These are phyloP conservation scores for Sciurus carolinensis DNA, from an alignment of 2,797 vertebrate species.

Conservation along the genomic window DNA sequence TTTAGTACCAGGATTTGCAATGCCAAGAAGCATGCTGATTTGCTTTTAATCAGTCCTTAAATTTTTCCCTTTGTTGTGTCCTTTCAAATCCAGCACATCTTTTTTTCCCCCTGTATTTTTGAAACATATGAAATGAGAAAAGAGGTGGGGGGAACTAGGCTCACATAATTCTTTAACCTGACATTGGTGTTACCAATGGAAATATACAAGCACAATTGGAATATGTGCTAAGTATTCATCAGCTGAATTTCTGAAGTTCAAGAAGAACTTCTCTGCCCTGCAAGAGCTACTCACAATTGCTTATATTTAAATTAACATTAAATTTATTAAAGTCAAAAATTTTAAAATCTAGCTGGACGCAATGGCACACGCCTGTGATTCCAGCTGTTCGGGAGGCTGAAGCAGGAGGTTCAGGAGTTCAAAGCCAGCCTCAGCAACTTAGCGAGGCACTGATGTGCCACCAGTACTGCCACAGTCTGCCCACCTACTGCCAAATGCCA, in stretches of 20 bases:
- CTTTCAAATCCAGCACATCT: background rate
- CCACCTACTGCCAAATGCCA: too few species aligned
- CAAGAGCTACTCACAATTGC: background rate
- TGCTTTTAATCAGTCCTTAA: background rate
- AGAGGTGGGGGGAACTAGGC: rapidly evolving
- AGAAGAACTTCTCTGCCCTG: background rate
- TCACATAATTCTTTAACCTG: background rate
- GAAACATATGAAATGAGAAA: background rate
- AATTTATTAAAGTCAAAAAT: background rate
- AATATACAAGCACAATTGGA: background rate
- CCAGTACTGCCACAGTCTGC: too few species aligned
- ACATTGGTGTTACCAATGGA: background rate
- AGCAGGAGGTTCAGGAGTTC: too few species aligned
- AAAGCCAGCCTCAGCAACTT: too few species aligned
- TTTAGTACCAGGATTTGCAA: background rate
- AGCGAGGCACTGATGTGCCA: too few species aligned
- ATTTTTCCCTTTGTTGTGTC: background rate
- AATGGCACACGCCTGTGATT: too few species aligned
- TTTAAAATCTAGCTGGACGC: background rate
- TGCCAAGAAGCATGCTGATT: background rate
- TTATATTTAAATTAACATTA: background rate
- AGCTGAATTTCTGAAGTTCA: conserved; percentile 49
- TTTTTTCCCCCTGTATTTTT: background rate
- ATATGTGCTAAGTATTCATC: background rate
- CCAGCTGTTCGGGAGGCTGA: too few species aligned